Conservation (phyloP, 2,113 vertebrate genomes). For the Urocolius indicus region DNA sequence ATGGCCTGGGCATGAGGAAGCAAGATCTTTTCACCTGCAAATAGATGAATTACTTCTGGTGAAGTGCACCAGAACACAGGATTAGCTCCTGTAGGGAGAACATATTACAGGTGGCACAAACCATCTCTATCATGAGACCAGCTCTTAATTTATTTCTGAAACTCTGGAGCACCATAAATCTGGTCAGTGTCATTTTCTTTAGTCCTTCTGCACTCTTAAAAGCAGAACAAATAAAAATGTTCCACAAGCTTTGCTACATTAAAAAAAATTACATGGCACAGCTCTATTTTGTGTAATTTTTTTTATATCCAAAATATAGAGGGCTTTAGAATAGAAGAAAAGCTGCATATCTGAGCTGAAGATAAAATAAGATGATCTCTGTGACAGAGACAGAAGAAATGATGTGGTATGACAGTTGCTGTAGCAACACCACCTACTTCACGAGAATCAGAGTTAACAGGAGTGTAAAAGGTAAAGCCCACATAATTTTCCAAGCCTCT, state of each 20-base stretch:
- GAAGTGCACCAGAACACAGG: neutral
- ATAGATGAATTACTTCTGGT: constrained; percentile 10
- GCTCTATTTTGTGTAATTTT: constrained; percentile 32
- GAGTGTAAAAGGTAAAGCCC: constrained; percentile 69
- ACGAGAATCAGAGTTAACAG: constrained; percentile 73
- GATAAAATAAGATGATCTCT: constrained; percentile 67
- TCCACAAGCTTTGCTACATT: neutral
- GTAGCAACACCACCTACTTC: constrained; percentile 80
- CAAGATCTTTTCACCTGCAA: neutral
- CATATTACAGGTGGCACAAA: neutral
- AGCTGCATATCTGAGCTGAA: constrained; percentile 46
- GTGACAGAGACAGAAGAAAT: constrained; percentile 75
- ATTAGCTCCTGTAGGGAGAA: neutral
- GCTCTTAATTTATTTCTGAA: neutral
- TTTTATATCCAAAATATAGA: constrained; percentile 23
- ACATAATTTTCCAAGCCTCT: constrained; percentile 52
- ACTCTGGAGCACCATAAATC: neutral
- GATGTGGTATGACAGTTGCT: constrained; percentile 80
- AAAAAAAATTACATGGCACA: neutral
- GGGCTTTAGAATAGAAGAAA: constrained; percentile 37
- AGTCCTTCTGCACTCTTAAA: constrained; percentile 2
- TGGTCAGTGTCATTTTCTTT: neutral
- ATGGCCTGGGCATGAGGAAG: constrained; percentile 62
- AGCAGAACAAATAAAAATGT: neutral
- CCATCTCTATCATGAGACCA: neutral